Percentiles rank a stretch among this genome's conserved stretches.
Conservation (phyloP, 1,140 invertebrate species). For the Pygmarrhopalites habei region DNA sequence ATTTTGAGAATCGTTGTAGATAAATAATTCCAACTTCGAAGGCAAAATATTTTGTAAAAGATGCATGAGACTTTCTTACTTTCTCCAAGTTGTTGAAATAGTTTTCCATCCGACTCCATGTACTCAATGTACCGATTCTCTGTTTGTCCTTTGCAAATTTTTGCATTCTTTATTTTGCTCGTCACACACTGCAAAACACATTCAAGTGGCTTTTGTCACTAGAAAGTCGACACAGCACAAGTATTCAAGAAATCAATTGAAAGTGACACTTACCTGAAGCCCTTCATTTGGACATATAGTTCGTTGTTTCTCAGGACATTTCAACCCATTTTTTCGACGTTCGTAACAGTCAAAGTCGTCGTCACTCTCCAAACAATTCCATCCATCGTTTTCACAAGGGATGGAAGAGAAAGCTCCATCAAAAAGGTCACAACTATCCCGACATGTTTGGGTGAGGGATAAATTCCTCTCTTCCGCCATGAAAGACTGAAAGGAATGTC, state of each 20-base stretch:
- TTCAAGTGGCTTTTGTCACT: not conserved
- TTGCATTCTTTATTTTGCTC: conserved; percentile 6
- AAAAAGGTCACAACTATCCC: conserved; percentile 23
- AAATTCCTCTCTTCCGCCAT: conserved; percentile 15
- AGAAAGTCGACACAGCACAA: too few relatives aligned
- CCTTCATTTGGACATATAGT: conserved; percentile 18
- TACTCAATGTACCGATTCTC: conserved; percentile 11
- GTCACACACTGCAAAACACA: conserved; percentile 13
- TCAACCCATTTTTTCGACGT: not conserved
- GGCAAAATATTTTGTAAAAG: too few relatives aligned
- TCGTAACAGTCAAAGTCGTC: conserved; percentile 22
- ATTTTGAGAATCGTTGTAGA: too few relatives aligned
- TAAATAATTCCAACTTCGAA: too few relatives aligned
- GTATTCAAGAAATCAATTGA: too few relatives aligned
- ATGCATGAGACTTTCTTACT: not conserved
- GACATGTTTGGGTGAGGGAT: conserved; percentile 21
- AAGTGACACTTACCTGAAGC: not conserved
- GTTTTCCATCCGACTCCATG: conserved; percentile 3
- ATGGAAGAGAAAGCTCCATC: conserved; percentile 18
- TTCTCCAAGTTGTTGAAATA: not conserved
- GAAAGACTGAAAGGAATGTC: conserved; percentile 7
- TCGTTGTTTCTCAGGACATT: conserved; percentile 5
- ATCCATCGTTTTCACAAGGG: conserved; percentile 14
- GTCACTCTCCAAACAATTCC: conserved; percentile 19
- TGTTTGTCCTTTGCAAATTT: not conserved